Evolutionary conservation across 2,888 invertebrate genomes (phyloP).

Genomic region (Pecten maximus): DNA sequence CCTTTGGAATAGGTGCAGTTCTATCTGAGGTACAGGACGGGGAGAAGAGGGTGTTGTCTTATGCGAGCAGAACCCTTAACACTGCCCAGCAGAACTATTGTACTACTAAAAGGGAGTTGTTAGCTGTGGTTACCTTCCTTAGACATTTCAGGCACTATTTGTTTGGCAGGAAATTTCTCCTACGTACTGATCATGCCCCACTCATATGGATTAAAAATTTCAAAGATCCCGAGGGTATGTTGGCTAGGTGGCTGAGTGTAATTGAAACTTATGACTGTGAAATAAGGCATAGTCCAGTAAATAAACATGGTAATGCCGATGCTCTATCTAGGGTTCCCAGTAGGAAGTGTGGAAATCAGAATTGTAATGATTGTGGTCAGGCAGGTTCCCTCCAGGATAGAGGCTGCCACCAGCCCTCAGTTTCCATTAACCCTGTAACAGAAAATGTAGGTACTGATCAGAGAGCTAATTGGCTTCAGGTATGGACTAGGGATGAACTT

Average conservation of each 20-base stretch:
- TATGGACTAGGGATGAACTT: not conserved
- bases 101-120: conserved; percentile 49
- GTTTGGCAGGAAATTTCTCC: conserved; percentile 41
- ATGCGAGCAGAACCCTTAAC: conserved; percentile 44
- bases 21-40: conserved; percentile 48
- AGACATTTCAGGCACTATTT: conserved; percentile 50
- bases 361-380: conserved; percentile 37
- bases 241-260: conserved; percentile 49
- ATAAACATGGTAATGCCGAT: conserved; percentile 48
- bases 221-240: conserved; percentile 44
- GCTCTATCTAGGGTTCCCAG: conserved; percentile 33
- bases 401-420: not conserved
- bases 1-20: conserved; percentile 41
- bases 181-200: conserved; percentile 50
- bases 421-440: not conserved
- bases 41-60: conserved; percentile 46
- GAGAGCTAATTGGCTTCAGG: not conserved
- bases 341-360: conserved; percentile 34
- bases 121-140: conserved; percentile 53
- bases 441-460: not conserved
- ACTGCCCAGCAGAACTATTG: conserved; percentile 47
- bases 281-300: conserved; percentile 44
- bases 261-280: conserved; percentile 48
- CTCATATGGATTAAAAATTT: conserved; percentile 50
- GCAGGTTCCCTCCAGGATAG: not conserved